Evolutionary conservation across 30 jellyfish, hydroid and myxozoan species (phyloP).

Genomic region (Chrysaora quinquecirrha): DNA sequence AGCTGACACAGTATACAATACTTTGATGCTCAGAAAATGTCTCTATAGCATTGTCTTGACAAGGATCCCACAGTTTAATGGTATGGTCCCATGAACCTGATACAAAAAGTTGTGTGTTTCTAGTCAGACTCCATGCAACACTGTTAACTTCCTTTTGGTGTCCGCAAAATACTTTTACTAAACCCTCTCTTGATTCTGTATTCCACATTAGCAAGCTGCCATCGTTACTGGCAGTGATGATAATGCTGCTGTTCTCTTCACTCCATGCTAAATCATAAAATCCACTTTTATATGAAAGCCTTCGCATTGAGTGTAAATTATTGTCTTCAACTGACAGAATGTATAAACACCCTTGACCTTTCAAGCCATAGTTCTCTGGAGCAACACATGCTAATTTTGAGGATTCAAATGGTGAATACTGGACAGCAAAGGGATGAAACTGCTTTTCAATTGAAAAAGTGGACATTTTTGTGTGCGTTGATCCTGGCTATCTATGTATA

Average conservation of each 20-base stretch:
- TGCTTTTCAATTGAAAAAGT: too few relatives aligned
- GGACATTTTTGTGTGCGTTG: too few relatives aligned
- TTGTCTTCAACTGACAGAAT: conserved; percentile 7
- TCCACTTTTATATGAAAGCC: conserved; percentile 11
- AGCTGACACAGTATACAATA: conserved; percentile 41
- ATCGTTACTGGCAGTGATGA: conserved; percentile 27
- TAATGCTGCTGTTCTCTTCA: conserved; percentile 9
- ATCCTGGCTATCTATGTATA: too few relatives aligned
- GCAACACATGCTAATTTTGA: conserved; percentile 31
- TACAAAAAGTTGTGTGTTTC: conserved; percentile 16
- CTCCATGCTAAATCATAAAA: conserved; percentile 45
- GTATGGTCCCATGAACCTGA: conserved; percentile 55
- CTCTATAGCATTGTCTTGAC: background rate
- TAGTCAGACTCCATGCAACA: conserved; percentile 48
- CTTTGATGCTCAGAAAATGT: conserved; percentile 31
- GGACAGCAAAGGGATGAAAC: conserved; percentile 25
- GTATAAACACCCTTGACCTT: conserved; percentile 22
- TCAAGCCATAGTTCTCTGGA: conserved; percentile 45
- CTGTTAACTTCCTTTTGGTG: conserved; percentile 39
- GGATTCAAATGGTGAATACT: conserved; percentile 29
- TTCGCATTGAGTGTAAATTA: background rate
- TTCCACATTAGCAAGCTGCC: conserved; percentile 39
- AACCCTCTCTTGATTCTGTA: background rate
- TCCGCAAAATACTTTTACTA: conserved; percentile 12
- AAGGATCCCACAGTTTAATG: conserved; percentile 45